These are phyloP conservation scores for Malurus alboscapulatus DNA, from an alignment of 2,113 vertebrate species.

Conservation along the genomic window DNA sequence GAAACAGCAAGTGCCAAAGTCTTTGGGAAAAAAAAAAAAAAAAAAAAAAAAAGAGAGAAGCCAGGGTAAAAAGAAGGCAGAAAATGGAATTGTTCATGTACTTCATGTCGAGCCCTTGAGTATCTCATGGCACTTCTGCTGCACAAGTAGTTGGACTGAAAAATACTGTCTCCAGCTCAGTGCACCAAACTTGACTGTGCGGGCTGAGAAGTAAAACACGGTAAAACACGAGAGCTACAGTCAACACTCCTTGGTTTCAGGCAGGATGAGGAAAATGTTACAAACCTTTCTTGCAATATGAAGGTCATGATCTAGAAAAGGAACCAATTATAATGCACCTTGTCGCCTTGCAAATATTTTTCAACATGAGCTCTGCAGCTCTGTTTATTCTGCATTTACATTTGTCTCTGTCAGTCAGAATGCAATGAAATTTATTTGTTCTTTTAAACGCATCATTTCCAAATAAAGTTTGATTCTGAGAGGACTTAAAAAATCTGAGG, in stretches of 20 bases:
- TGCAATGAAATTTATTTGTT: not conserved
- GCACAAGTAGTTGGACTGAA: not conserved
- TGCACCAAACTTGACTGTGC: not conserved
- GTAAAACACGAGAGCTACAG: not conserved
- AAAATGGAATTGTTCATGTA: not conserved
- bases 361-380: not conserved
- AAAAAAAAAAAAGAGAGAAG: not conserved
- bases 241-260: not conserved
- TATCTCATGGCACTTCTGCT: not conserved
- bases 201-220: not conserved
- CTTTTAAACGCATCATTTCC: not conserved
- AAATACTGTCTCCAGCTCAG: not conserved
- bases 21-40: not conserved
- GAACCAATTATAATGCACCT: not conserved
- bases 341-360: not conserved
- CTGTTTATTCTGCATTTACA: not conserved
- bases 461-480: not conserved
- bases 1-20: not conserved
- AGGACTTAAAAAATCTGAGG: not conserved
- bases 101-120: not conserved
- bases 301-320: not conserved
- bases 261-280: not conserved
- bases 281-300: not conserved
- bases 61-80: not conserved
- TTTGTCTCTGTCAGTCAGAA: not conserved